Conservation (phyloP, 2,113 vertebrate genomes). For the Lampris megalopsis region DNA sequence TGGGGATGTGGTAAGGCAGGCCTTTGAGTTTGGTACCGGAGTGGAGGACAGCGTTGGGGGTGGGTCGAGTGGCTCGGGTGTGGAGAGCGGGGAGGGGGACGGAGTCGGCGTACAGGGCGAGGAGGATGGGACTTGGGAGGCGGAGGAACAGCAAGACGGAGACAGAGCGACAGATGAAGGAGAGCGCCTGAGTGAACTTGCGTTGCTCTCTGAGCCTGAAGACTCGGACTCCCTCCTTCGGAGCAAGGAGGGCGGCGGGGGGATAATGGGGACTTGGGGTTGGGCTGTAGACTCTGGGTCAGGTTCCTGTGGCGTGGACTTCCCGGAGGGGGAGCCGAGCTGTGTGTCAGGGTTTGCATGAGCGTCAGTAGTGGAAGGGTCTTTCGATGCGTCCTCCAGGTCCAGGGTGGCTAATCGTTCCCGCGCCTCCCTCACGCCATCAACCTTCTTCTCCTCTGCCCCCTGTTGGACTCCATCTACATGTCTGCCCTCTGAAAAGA, state of each 20-base stretch:
- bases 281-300: constrained; percentile 37
- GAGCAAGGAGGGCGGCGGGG: constrained; percentile 30
- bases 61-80: not conserved
- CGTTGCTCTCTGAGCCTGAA: constrained; percentile 70
- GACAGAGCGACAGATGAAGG: constrained; percentile 23
- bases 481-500: not conserved
- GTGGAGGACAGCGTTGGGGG: constrained; percentile 37
- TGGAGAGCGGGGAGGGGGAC: constrained; percentile 81
- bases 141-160: constrained; percentile 18
- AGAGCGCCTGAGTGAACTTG: constrained; percentile 54
- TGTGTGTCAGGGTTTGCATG: constrained; percentile 26
- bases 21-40: constrained; percentile 16
- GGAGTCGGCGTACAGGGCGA: constrained; percentile 74
- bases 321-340: constrained; percentile 70
- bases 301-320: constrained; percentile 11
- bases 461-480: constrained; percentile 68
- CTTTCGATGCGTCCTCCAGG: constrained; percentile 59
- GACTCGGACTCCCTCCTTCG: constrained; percentile 68
- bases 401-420: constrained; percentile 85
- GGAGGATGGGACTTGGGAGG: constrained; percentile 29
- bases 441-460: constrained; percentile 21
- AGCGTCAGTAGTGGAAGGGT: not conserved
- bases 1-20: constrained; percentile 28
- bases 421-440: constrained; percentile 79
- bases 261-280: constrained; percentile 35